Conservation (phyloP, 1,140 invertebrate species). For the Drosophila ercepeae region DNA sequence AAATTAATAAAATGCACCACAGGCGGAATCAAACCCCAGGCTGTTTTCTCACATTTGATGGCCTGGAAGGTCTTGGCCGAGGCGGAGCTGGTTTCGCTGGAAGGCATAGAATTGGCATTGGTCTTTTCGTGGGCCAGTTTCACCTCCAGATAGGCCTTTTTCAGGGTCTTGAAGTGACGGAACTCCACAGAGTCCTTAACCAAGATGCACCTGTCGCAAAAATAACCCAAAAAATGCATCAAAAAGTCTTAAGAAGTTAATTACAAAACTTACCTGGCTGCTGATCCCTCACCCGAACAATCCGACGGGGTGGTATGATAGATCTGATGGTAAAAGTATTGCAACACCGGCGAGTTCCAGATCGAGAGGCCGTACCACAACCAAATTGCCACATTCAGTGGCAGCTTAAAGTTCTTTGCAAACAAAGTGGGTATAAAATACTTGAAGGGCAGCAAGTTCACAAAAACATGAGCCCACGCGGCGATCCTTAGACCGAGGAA, state of each 20-base stretch:
- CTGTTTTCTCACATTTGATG: conserved; percentile 70
- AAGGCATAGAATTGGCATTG: conserved; percentile 53
- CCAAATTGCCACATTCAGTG: conserved; percentile 76
- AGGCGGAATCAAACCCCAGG: too few species aligned
- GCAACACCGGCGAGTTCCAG: conserved; percentile 81
- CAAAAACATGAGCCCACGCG: conserved; percentile 75
- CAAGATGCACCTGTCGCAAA: conserved; percentile 66
- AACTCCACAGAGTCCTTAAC: conserved; percentile 76
- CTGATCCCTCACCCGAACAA: conserved; percentile 79
- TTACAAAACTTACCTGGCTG: conserved; percentile 58
- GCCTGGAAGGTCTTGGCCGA: conserved; percentile 82
- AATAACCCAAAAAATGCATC: background rate
- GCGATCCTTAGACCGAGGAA: conserved; percentile 74
- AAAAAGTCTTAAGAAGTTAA: background rate
- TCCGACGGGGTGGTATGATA: conserved; percentile 77
- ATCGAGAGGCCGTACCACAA: conserved; percentile 81
- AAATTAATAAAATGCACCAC: background rate
- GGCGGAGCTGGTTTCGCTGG: conserved; percentile 64
- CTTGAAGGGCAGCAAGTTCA: conserved; percentile 78
- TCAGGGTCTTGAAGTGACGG: conserved; percentile 76
- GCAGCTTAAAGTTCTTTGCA: conserved; percentile 80
- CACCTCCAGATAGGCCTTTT: conserved; percentile 77
- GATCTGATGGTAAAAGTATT: conserved; percentile 83
- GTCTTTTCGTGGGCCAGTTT: conserved; percentile 74
- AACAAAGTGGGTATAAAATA: conserved; percentile 81